phyloP scores from a whole-genome alignment of 2,888 invertebrate species.

The Melolontha melolontha region DNA sequence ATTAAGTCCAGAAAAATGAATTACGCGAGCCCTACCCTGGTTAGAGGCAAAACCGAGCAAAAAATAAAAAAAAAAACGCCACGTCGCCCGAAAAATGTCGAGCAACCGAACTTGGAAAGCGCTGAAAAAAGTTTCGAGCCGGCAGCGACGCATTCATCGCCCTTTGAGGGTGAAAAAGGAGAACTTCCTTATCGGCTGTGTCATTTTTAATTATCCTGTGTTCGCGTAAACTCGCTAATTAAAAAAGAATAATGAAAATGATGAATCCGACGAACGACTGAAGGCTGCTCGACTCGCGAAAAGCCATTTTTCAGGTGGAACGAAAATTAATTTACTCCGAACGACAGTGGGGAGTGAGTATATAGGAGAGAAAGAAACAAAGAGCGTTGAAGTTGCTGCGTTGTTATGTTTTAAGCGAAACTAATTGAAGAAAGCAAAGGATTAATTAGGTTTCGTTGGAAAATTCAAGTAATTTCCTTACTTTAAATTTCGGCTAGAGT shows the following conservation, averaged over 20 bases:
- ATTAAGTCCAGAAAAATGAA: no score
- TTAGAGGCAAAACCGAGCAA: no score
- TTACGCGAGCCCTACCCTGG: no score
- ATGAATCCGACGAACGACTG: constrained; percentile 1
- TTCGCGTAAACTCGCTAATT: constrained; percentile 33
- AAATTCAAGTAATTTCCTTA: no score
- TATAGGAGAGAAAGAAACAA: background rate
- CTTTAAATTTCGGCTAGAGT: no score
- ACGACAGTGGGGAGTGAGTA: background rate
- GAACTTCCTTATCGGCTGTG: constrained; percentile 28
- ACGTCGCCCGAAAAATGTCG: no score
- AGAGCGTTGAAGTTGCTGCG: no score
- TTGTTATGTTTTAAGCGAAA: no score
- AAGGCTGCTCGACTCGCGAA: background rate
- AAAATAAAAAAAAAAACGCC: no score
- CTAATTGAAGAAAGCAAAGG: no score
- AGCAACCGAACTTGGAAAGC: no score
- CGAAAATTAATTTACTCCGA: constrained; percentile 19
- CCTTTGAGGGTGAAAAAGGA: constrained; percentile 1
- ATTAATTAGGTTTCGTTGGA: no score
- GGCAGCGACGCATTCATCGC: background rate
- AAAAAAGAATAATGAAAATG: constrained; percentile 29
- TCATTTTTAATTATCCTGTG: constrained; percentile 29
- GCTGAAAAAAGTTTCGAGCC: constrained; percentile 2
- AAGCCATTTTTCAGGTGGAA: constrained; percentile 3